Evolutionary conservation across 2,113 vertebrate genomes (phyloP), one percentile per base, ranked within the genome.

Genomic region (Caranx ignobilis): DNA sequence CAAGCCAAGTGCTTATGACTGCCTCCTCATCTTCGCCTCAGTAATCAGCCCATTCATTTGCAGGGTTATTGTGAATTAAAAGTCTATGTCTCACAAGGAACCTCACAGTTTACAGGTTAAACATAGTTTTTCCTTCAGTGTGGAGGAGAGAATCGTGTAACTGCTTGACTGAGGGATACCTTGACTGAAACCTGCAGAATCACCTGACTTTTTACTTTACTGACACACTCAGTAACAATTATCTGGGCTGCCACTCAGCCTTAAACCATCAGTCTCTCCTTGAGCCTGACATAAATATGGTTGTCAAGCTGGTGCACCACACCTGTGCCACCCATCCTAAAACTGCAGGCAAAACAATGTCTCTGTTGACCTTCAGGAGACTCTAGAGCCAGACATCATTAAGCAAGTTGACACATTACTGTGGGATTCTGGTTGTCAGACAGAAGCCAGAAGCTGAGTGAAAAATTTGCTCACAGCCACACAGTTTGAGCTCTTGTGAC

Each of bases 41-140:
- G 86, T 87, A 92, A 92, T 92, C 88, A 93, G 87, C 88, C 90
- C 91, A 94, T 93, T 94, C 92, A 93, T 94, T 94, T 92, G 78
- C 84, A 89, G 92, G 85, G 91, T 91, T 89, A 92, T 91, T 91
- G 92, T 93, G 90, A 94, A 94, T 94, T 93, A 90, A 88, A 89
- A 88, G 84, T 88, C 79, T 60, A 81, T 77, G 79, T 86, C 83
- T 86, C 77, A 48, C 62, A 66, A 91, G 81, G 59, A 90, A 73
- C 60, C 83, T 84, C 59, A 50, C 39, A 31, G 78, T 85, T 90
- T 87, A 75, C 84, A 75, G 87, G 88, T 91, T 88, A 86, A 91
- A 85, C 75, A 81, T 45, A 13, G 15, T 41, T 60, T 65, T 54
- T 21, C 35, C 64, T n/a, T 19, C 19, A 10, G 39, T 71, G 55